Evolutionary conservation across 2,113 vertebrate genomes (phyloP), one percentile per base, ranked within the genome.

Genomic region (Plotosus lineatus): DNA sequence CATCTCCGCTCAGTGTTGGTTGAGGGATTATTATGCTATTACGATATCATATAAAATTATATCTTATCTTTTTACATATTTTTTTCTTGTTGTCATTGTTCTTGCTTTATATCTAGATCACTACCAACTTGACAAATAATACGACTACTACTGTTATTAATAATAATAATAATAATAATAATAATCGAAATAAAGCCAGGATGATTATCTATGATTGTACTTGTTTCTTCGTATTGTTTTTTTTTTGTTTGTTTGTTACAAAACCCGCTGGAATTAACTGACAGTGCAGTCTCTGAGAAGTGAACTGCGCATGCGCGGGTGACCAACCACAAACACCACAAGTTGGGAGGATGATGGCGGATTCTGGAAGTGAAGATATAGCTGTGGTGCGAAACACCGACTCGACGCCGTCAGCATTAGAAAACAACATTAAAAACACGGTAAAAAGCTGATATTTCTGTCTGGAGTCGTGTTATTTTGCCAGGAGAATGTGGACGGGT

Each of bases 311-410:
- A 89, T 89, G 91, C 89, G 90, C 84, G 60, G 8, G 42, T 36
- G 19, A 75, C 44, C 9, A 42, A 65, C 68, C 42, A 0, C 31
- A 53, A 11, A 73, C 69, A 28, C 61, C n/a, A 79, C 44, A 69
- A n/a, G n/a, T n/a, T n/a, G 81, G 6, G 19, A 82, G 42, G 36
- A 88, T 85, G 84, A 94, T 92, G 92, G 90, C 90, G 88, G 91
- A 93, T 77, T 88, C 90, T 61, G 87, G 78, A 33, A 88, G 80
- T 55, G 87, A 89, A 6, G 90, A 91, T 50, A 82, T 84, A 23
- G 84, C 85, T 71, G 86, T 76, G 36, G 85, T 89, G 36, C 88
- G 88, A 81, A 87, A 88, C 14, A 87, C 85, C 1, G 88, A 90
- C 1, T 23, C 58, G 36, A 87, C 84, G 12, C 77, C 81, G 1